Base-by-base conservation (phyloP, 2,113 vertebrate genomes). In the Rafetus swinhoei region DNA sequence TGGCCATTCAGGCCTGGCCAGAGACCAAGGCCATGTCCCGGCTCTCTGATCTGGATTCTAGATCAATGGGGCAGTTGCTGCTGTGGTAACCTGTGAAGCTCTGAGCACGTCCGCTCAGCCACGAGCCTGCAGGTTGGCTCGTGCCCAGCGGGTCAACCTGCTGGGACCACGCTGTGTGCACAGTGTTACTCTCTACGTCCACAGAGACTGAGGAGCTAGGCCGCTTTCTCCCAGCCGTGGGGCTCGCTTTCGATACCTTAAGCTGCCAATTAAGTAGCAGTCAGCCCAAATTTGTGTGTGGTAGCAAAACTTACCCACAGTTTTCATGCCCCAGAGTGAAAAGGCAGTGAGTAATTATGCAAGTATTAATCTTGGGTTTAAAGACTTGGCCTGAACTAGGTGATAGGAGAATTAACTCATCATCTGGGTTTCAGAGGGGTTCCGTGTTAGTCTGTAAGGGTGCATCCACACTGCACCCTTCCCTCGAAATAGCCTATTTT, bases 81-180 rank as follows among this genome's bases (percentile, higher is more conserved):
- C 87, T 60, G 1, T 1, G 2, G 92, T 1, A 22, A 83, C 96
- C 86, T 80, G 85, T 94, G 53, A 82, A 88, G 84, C 88, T 96
- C 96, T 96, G 96, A 89, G 95, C 95, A 96, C 96, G 96, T 95
- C 96, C 96, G 96, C 96, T 96, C 92, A 90, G 95, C 88, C 94
- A 90, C 0, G 1, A 56, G 88, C 90, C 92, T 86, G 79, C 91
- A 81, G 92, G 52, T 90, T 81, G 56, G 60, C 94, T 74, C 90
- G 88, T 60, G 81, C 35, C 55, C 79, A 72, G 19, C 13, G 0
- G 25, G 4, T 56, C 65, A 76, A 65, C 74, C 90, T 92, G 95
- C 57, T 95, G 95, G 92, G 93, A 97, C 55, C 55, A 56, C 55
- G 8, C 55, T 56, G 19, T 56, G 55, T 56, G 55, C 18, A 56